Base-by-base conservation (phyloP, 2,113 vertebrate genomes). In the Nicator chloris region DNA sequence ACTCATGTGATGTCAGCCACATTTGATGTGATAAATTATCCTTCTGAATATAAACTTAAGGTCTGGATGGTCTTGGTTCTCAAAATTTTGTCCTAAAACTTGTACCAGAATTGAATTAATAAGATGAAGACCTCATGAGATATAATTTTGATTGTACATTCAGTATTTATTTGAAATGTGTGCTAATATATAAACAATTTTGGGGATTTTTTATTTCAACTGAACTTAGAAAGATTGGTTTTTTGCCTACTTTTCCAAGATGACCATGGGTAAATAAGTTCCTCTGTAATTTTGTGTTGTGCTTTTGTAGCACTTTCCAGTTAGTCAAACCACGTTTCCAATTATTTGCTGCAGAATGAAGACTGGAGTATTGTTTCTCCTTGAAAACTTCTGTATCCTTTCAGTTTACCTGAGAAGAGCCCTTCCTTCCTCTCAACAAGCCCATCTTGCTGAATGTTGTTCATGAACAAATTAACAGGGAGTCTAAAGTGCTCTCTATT, bases 401-500 rank as follows among this genome's bases (percentile, higher is more conserved):
- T 77, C 18, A 65, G n/a, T 51, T 80, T 6, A 30, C 33, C 17
- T 72, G 17, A 45, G 37, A 59, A 69, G 6, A 45, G 13, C 4
- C 4, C 9, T 63, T 59, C 13, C 19, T 78, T 71, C 10, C 17
- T 8, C 13, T 2, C 63, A 81, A 51, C 9, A 65, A 10, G 31
- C 7, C 6, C 7, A 14, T 60, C 37, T 69, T 79, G 44, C 23
- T 51, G 33, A 60, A 37, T 53, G 24, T 4, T 72, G 19, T 45
- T 56, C 0, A 0, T 30, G 35, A 19, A 5, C 24, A 60, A 60
- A 47, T 42, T 37, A 93, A 57, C 8, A 42, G 10, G 12, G 30
- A 80, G 4, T 28, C 30, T 72, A 47, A 64, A 80, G 4, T 49
- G 7, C 5, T 14, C 12, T 7, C 5, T 59, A 8, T 11, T 66